These are phyloP conservation scores for Chlamydotis undulata DNA, from an alignment of 2,113 vertebrate species.

Conservation along the genomic window DNA sequence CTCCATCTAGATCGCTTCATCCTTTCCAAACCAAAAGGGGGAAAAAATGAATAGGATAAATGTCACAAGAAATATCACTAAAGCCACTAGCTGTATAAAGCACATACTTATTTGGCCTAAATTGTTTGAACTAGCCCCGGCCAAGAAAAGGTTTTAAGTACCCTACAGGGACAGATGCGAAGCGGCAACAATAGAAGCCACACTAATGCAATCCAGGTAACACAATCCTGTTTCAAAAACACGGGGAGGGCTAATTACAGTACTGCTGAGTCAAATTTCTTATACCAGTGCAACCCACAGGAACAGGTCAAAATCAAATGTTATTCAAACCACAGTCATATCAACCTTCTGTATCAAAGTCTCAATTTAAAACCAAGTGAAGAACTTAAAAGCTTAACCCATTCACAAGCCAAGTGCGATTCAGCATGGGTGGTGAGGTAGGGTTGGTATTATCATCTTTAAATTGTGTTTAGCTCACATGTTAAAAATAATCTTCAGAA, in stretches of 20 bases:
- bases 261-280: conserved; percentile 84
- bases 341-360: conserved; percentile 80
- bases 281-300: conserved; percentile 78
- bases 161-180: conserved; percentile 83
- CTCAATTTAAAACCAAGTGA: conserved; percentile 78
- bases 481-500: conserved; percentile 23
- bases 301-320: conserved; percentile 85
- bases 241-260: conserved; percentile 80
- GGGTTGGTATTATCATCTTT: conserved; percentile 2
- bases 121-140: conserved; percentile 79
- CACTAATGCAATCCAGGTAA: conserved; percentile 86
- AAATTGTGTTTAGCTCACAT: conserved; percentile 3
- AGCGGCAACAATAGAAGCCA: conserved; percentile 81
- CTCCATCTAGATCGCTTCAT: conserved; percentile 55
- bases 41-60: conserved; percentile 72
- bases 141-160: conserved; percentile 84
- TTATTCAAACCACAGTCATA: conserved; percentile 84
- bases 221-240: conserved; percentile 85
- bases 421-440: conserved; percentile 29
- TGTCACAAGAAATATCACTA: conserved; percentile 75
- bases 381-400: conserved; percentile 81
- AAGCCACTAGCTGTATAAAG: conserved; percentile 79
- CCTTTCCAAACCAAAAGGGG: conserved; percentile 62
- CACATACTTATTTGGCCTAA: conserved; percentile 81
- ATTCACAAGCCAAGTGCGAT: conserved; percentile 66